Percentiles rank a stretch among this genome's conserved stretches.
Evolutionary conservation across 2,888 invertebrate species (phyloP).

Genomic region (Hesperia comma): DNA sequence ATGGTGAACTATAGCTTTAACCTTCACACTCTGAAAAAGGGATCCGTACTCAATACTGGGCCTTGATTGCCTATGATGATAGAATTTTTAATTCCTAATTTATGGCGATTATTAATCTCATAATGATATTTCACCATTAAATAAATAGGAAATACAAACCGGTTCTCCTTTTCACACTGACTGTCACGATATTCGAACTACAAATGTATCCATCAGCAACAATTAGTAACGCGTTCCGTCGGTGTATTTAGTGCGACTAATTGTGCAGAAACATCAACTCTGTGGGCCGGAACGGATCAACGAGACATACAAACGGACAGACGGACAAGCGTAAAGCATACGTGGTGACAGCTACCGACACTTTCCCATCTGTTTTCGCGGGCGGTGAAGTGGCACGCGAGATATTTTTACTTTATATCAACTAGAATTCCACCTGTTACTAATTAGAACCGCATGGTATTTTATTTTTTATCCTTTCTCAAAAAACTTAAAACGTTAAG

Average conservation of each 20-base stretch:
- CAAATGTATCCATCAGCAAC: conserved; percentile 1
- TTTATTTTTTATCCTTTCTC: no score
- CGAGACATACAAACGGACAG: not conserved
- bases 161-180: not conserved
- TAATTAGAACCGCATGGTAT: no score
- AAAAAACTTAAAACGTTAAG: no score
- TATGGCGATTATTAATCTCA: no score
- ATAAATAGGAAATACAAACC: not conserved
- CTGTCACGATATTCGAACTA: not conserved
- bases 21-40: no score
- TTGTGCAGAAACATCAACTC: conserved; percentile 9
- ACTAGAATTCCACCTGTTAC: no score
- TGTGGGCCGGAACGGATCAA: not conserved
- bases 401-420: not conserved
- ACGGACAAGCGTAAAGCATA: not conserved
- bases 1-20: no score
- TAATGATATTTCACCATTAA: no score
- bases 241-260: conserved; percentile 2
- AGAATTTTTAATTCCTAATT: no score
- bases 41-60: no score
- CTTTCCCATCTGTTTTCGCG: not conserved
- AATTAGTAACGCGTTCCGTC: conserved; percentile 1
- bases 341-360: not conserved
- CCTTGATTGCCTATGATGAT: no score
- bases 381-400: not conserved